Conservation (phyloP, 2,113 vertebrate species). For the Limnothrissa miodon region DNA sequence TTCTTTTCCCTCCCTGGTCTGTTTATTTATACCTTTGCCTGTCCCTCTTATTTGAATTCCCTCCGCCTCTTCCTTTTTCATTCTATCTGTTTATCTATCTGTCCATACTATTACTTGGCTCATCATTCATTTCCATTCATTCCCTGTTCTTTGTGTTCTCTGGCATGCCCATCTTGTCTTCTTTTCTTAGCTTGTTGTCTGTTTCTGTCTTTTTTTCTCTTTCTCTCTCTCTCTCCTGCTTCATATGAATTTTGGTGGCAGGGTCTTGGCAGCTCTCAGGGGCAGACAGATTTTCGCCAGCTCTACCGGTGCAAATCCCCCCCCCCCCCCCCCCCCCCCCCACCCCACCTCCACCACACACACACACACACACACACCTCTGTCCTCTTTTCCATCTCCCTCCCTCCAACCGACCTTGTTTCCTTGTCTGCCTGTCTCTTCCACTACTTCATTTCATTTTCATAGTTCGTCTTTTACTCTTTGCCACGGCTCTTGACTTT, state of each 20-base stretch:
- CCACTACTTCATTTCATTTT: neutral
- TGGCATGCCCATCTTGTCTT: neutral
- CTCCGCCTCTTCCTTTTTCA: conserved; percentile 26
- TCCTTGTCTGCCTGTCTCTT: conserved; percentile 35
- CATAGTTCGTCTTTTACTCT: neutral
- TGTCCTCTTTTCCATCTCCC: neutral
- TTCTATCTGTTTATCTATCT: neutral
- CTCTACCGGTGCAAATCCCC: conserved; percentile 38
- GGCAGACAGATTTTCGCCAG: conserved; percentile 28
- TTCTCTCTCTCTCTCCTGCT: conserved; percentile 31
- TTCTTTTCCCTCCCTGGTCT: neutral
- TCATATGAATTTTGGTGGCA: neutral
- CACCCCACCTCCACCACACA: neutral
- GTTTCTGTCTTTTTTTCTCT: conserved; percentile 19
- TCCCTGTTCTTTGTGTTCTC: neutral
- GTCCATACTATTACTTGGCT: neutral
- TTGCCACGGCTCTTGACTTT: neutral
- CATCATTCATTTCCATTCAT: neutral
- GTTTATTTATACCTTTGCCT: neutral
- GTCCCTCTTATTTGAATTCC: neutral
- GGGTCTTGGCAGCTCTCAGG: conserved; percentile 25
- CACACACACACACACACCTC: neutral
- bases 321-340: neutral
- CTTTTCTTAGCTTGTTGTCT: neutral
- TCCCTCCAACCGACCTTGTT: conserved; percentile 27